phyloP scores from a whole-genome alignment of 2,888 invertebrate genomes.

The Amblyteles armatorius region DNA sequence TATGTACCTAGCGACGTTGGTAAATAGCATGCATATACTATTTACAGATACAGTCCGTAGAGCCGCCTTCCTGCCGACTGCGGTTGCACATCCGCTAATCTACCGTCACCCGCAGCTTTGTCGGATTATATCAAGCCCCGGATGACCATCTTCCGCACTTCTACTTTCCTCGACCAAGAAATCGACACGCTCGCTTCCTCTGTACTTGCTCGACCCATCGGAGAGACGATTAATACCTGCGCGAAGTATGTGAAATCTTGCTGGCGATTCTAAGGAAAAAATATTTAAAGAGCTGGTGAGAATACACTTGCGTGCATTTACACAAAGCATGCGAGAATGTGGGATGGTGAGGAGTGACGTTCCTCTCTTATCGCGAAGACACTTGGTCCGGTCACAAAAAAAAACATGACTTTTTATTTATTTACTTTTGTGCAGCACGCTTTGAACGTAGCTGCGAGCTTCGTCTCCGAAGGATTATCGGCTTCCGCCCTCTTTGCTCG shows the following conservation, averaged over 20 bases:
- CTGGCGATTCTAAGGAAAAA: conserved; percentile 7
- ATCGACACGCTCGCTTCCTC: no score
- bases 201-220: no score
- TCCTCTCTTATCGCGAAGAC: conserved; percentile 54
- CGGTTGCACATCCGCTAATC: no score
- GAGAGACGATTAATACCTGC: no score
- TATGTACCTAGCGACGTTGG: background rate
- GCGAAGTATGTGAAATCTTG: no score
- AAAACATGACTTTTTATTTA: conserved; percentile 37
- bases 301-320: background rate
- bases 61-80: no score
- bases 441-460: conserved; percentile 51
- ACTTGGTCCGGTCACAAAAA: conserved; percentile 14
- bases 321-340: conserved; percentile 1
- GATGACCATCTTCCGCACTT: no score
- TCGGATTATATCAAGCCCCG: no score
- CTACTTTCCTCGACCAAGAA: no score
- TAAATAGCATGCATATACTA: background rate
- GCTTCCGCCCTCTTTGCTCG: conserved; percentile 56
- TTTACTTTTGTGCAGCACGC: conserved; percentile 33
- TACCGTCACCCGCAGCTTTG: no score
- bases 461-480: conserved; percentile 60
- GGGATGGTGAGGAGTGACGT: conserved; percentile 41
- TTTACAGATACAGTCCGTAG: background rate
- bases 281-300: conserved; percentile 26